Base-by-base conservation (phyloP, 2,888 invertebrate genomes). In the Argyresthia goedartella region DNA sequence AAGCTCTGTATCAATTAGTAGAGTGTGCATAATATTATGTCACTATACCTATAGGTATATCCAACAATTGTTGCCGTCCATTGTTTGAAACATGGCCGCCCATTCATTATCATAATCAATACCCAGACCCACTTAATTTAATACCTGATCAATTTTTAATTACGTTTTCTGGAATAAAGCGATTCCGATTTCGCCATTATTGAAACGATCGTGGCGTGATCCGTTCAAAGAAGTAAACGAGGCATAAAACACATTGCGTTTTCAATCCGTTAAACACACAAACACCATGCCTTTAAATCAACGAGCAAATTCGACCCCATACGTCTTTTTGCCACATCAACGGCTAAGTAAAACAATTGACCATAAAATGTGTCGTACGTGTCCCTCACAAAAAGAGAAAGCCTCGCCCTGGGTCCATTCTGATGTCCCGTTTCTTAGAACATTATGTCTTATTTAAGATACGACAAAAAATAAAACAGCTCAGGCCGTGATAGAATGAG, bases 361-460 rank as follows among this genome's bases (percentile, higher is more conserved):
- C 81, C 76, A 82, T 84, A 81, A 85, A 84, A 81, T 78, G 69
- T 68, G 62, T 65, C 69, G 75, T 76, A 82, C 81, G 81, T 81
- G 81, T 76, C 69, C 71, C 71, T 67, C 59, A 73, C 75, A 79
- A 81, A 79, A 81, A 81, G 78, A 82, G 80, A 82, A 80, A 81
- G 80, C 78, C 65, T 52, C 3, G 14, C 50, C 65, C 65, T 4
- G 25, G 60, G 70, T 67, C 74, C 76, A 76, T 77, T 81, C 76
- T 80, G 78, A 82, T 77, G 76, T 77, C 69, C 73, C 78, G 75
- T 81, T 84, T 81, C 84, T 81, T 65, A 80, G 82, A 84, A 82
- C 81, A 81, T 85, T 78, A 86, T 76, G 81, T 85, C 84, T 84
- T 82, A 84, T 84, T 86, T 85, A 79, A 81, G 74, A 75, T 67